Base-by-base conservation (phyloP, 2,797 vertebrate genomes). In the Muraenolepis orangiensis region DNA sequence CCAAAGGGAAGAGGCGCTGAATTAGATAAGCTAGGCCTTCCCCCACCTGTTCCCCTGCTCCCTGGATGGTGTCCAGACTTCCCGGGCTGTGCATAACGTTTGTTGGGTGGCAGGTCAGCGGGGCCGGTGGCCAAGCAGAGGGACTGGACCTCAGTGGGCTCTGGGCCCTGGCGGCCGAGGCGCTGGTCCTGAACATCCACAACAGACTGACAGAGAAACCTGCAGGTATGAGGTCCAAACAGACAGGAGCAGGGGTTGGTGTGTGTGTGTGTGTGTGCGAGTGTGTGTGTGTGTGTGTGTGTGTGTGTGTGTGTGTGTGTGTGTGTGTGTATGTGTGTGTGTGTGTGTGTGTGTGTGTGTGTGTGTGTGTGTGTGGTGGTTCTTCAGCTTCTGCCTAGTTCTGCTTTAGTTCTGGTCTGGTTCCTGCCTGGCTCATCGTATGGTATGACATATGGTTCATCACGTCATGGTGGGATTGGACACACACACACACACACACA, bases 261-360 rank as follows among this genome's bases (percentile, higher is more conserved):
- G 14, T 74, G 70, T 77, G 70, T 51, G 46, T 61, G 31, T 82
- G 72, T n/a, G 32, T 68, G 51, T 26, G 67, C 18, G 38, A 10
- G 31, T 11, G 61, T 12, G 72, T 13, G 26, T 29, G 34, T 26
- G 51, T 6, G 30, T 6, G 26, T 13, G 42, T 14, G 71, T 3
- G 26, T 29, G 34, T 23, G 28, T 8, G 20, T 23, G 26, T n/a
- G n/a, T 42, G 38, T 71, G 71, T 29, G 71, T 72, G 71, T 51
- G 46, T 51, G 46, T 51, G 46, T 51, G 46, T 51, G 46, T 51
- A 20, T 71, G 70, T 6, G 69, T 34, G n/a, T 66, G 70, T 71
- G 69, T 71, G 69, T 31, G 28, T 36, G 69, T 31, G 69, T 70
- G 69, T 70, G 69, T 70, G 70, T 51, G 70, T 71, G 70, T 28